Evolutionary conservation across 2,113 vertebrate species (phyloP).

Genomic region (Vireo altiloquus): DNA sequence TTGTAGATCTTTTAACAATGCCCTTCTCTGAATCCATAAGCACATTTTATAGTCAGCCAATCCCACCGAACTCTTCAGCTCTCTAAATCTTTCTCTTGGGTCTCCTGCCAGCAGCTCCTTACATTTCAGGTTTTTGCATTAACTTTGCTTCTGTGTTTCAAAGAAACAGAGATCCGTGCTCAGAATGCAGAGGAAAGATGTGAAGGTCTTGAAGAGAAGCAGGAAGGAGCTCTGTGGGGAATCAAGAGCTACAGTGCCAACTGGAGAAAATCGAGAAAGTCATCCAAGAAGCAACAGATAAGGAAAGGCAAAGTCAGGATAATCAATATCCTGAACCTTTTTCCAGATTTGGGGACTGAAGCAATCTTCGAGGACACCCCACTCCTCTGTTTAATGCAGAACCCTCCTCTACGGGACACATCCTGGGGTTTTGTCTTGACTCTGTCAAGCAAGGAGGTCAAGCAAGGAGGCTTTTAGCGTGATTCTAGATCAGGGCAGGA

Average conservation of each 20-base stretch:
- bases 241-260: constrained; percentile 76
- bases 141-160: constrained; percentile 39
- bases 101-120: not conserved
- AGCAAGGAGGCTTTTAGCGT: not conserved
- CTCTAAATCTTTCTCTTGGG: not conserved
- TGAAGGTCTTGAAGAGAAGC: constrained; percentile 74
- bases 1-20: not conserved
- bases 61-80: not conserved
- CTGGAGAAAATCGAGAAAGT: constrained; percentile 3
- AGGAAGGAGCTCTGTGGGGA: constrained; percentile 76
- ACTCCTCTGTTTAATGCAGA: not conserved
- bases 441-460: not conserved
- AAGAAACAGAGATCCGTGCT: constrained; percentile 70
- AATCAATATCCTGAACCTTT: not conserved
- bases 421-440: not conserved
- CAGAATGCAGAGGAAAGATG: constrained; percentile 75
- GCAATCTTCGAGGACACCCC: not conserved
- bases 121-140: not conserved
- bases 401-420: not conserved
- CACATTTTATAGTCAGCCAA: not conserved
- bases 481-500: not conserved
- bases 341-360: not conserved
- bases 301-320: not conserved
- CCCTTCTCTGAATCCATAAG: not conserved
- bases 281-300: not conserved